Conservation (phyloP, 2,888 invertebrate species). For the Platynereis dumerilii region DNA sequence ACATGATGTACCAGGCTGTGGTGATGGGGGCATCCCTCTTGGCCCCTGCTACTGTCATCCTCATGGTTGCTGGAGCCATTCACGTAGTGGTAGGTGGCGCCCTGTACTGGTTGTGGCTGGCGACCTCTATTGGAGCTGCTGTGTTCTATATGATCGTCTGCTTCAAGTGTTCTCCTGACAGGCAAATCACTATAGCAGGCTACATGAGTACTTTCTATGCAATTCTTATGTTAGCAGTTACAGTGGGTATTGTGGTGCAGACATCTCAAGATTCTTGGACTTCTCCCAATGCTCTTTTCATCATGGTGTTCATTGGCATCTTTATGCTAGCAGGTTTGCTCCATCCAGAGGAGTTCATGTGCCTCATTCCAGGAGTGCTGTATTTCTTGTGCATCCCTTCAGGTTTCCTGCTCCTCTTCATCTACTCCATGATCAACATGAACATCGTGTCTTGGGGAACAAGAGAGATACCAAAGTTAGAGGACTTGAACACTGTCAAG, state of each 20-base stretch:
- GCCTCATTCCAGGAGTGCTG: slow-evolving; percentile 47
- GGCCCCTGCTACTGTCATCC: slow-evolving; percentile 56
- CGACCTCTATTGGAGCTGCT: slow-evolving; percentile 46
- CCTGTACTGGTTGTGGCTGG: slow-evolving; percentile 46
- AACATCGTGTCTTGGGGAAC: slow-evolving; percentile 61
- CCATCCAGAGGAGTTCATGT: slow-evolving; percentile 58
- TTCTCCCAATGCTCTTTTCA: slow-evolving; percentile 56
- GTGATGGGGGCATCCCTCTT: slow-evolving; percentile 46
- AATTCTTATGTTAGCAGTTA: slow-evolving; percentile 58
- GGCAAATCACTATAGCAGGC: slow-evolving; percentile 51
- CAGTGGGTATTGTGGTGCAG: slow-evolving; percentile 41
- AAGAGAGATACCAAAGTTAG: slow-evolving; percentile 52
- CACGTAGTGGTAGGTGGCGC: slow-evolving; percentile 46
- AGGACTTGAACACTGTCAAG: slow-evolving; percentile 43
- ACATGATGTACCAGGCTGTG: slow-evolving; percentile 50
- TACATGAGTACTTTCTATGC: slow-evolving; percentile 76
- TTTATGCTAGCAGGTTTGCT: slow-evolving; percentile 48
- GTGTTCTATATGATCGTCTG: slow-evolving; percentile 48
- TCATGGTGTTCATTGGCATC: slow-evolving; percentile 45
- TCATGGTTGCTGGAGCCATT: slow-evolving; percentile 59
- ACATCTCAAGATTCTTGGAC: slow-evolving; percentile 47
- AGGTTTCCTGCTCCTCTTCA: slow-evolving; percentile 57
- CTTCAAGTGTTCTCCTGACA: slow-evolving; percentile 44
- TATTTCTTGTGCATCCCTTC: slow-evolving; percentile 60
- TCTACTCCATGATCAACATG: slow-evolving; percentile 58